Conservation (phyloP, 1,140 invertebrate genomes). For the Brachionus paranguensis region DNA sequence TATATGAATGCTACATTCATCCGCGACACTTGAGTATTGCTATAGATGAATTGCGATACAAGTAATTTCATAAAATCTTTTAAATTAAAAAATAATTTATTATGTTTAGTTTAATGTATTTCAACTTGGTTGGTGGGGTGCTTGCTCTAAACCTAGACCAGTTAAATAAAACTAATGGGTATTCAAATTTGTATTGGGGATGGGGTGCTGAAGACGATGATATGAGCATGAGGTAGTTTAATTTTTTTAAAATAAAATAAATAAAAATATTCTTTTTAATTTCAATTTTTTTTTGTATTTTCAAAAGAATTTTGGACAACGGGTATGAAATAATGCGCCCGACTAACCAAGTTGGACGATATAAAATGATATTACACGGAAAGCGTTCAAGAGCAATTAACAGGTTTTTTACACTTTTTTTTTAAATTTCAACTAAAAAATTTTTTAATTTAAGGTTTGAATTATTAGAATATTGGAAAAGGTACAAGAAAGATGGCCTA, state of each 20-base stretch:
- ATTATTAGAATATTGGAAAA: conserved; percentile 26
- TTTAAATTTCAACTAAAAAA: not conserved
- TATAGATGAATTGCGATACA: conserved; percentile 49
- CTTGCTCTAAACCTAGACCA: conserved; percentile 58
- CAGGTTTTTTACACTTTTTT: conserved; percentile 43
- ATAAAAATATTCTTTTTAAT: not conserved
- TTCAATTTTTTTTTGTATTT: not conserved
- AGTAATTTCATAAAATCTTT: conserved; percentile 43
- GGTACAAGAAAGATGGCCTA: conserved; percentile 56
- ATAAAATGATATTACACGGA: conserved; percentile 53
- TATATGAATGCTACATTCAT: conserved; percentile 48
- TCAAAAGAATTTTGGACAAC: not conserved
- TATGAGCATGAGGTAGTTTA: conserved; percentile 31
- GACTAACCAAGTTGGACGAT: conserved; percentile 51
- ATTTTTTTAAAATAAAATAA: not conserved
- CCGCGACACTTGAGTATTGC: conserved; percentile 49
- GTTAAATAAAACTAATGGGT: conserved; percentile 77
- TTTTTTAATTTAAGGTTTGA: not conserved
- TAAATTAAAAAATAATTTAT: not conserved
- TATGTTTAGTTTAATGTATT: conserved; percentile 72
- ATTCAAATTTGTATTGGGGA: conserved; percentile 80
- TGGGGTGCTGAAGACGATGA: conserved; percentile 60
- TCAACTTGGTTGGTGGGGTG: conserved; percentile 71
- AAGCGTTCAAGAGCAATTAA: conserved; percentile 47
- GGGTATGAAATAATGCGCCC: conserved; percentile 45